Base-by-base conservation (phyloP, 2,888 invertebrate genomes). In the Plagiodera versicolora region DNA sequence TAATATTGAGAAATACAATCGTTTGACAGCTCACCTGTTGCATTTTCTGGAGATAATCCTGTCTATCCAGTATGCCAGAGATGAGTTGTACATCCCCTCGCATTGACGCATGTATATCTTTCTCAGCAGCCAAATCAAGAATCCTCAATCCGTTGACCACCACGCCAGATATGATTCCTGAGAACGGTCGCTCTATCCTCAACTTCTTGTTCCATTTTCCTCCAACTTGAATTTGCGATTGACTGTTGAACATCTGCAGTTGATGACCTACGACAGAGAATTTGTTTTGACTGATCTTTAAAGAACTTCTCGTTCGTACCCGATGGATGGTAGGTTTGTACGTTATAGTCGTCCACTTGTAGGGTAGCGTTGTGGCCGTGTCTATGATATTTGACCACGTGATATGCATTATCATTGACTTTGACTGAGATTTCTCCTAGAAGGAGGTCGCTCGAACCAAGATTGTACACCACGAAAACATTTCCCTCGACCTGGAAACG, bases 351-450 rank as follows among this genome's bases (percentile, higher is more conserved):
- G 74, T 98, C 98, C 11, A 98, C 83, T 81, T 96, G 95, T 46
- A 98, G 81, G 0, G 95, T 92, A 0, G 96, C 91, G 74, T 95
- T 92, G 55, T 94, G 91, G 8, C 95, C 96, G 58, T 88, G 89
- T 67, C 97, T 85, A 2, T 90, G 92, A 79, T 98, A 96, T 69
- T 94, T 83, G 1, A 97, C 89, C 44, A 97, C 94, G 81, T 98
- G 98, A 80, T 97, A 97, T 45, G 89, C 87, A 68, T 95, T 94
- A 75, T 98, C 97, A 75, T 96, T 95, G 4, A 97, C 93, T 77
- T 92, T 89, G 2, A 92, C 88, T n/a, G 90, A 89, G 72, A 91
- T 90, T 76, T 96, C 95, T 1, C 93, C 95, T 20, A 97, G 84
- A 0, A 95, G 94, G 75, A 95, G 90, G 75, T 95, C 94, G 58